These are phyloP conservation scores for Teleiodes luculella DNA, from an alignment of 2,888 invertebrate species.

Conservation along the genomic window DNA sequence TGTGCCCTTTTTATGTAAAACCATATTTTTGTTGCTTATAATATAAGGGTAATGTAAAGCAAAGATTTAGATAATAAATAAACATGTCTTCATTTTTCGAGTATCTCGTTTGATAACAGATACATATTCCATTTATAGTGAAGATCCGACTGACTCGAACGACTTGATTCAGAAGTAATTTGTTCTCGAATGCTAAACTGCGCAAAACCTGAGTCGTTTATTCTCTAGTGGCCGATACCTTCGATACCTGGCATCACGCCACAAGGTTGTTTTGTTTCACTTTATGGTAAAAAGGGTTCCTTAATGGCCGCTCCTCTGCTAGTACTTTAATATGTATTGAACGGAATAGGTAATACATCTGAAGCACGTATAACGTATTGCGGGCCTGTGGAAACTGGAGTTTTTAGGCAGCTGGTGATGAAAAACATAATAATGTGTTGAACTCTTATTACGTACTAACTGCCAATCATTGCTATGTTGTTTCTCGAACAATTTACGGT, in stretches of 20 bases:
- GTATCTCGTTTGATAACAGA: background rate
- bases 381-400: too few relatives aligned
- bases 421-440: too few relatives aligned
- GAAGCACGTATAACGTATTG: too few relatives aligned
- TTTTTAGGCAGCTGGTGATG: too few relatives aligned
- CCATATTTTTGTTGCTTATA: too few relatives aligned
- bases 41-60: too few relatives aligned
- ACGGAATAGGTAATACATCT: background rate
- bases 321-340: background rate
- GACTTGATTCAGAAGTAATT: constrained; percentile 32
- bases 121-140: constrained; percentile 12
- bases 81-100: too few relatives aligned
- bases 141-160: background rate
- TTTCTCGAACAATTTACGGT: too few relatives aligned
- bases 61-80: too few relatives aligned
- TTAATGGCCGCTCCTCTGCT: constrained; percentile 26
- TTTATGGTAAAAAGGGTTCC: constrained; percentile 51
- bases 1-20: too few relatives aligned
- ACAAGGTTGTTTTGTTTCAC: constrained; percentile 42
- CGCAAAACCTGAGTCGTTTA: constrained; percentile 36
- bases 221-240: constrained; percentile 39
- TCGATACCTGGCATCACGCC: constrained; percentile 51
- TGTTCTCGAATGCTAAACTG: constrained; percentile 47
- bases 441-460: too few relatives aligned
- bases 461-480: too few relatives aligned